Evolutionary conservation across 2,797 vertebrate genomes (phyloP), one percentile per base, ranked within the genome.

Genomic region (Enteromius unitaeniatus): DNA sequence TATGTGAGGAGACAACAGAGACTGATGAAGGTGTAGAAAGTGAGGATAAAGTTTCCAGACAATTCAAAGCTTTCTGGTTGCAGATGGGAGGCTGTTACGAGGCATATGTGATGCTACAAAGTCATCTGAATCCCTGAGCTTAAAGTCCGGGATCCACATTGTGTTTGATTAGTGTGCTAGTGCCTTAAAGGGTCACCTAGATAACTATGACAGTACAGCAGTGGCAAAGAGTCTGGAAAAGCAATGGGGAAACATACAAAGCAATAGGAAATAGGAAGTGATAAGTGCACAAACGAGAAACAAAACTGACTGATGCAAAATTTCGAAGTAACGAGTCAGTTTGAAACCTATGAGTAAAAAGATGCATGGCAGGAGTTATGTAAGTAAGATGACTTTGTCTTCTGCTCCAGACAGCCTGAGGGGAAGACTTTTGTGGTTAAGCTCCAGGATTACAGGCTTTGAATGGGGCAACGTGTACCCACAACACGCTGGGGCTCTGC

Each of bases 361-460:
- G 58, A 55, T 72, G 37, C 45, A 34, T 49, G 53, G 10, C 67
- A 72, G 14, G 53, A 55, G 17, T 70, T 69, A 78, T 53, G 21
- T 1, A 80, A 86, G 49, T 15, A 51, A 21, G 88, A 86, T 79
- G 85, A 90, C 91, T 85, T 84, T 86, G 82, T 86, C 86, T 79
- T 40, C 87, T 84, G 51, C 84, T 89, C 88, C 80, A 79, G 11
- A 90, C 86, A 5, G 84, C 84, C 81, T 74, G 51, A 77, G 86
- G 85, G 85, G 81, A 86, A 88, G 84, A 80, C 89, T 93, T 93
- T 94, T 86, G 91, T 91, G 88, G 88, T 86, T 91, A 94, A 95
- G 89, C 91, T 92, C 45, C 31, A 81, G 91, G 94, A 94, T 95
- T 94, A 94, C 80, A 53, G 81, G 83, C 92, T 94, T 92, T 92